Evolutionary conservation across 2,113 vertebrate genomes (phyloP), one percentile per base, ranked within the genome.

Genomic region (Phrynosoma blainvillii): DNA sequence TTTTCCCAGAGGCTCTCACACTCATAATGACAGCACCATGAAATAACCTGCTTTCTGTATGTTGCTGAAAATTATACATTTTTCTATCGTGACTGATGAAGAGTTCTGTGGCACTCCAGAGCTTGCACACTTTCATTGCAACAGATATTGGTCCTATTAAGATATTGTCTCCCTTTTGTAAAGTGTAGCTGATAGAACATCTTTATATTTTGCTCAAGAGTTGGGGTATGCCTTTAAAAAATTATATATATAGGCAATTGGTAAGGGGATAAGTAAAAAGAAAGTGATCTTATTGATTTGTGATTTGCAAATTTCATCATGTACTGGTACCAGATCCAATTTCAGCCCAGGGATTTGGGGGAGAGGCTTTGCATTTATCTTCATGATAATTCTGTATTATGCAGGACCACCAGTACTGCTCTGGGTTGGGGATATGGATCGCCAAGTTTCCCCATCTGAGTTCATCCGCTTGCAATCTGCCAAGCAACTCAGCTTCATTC

Each of bases 311-410:
- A 91, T 90, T 92, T 90, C 87, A 77, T 42, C 82, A 83, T 2
- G 75, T 85, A 88, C 80, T 88, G 91, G 30, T 62, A 87, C 86
- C 83, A 88, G 59, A 78, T 88, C 25, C 89, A 85, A 88, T 93
- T 93, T 90, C 91, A 91, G 16, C 73, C 84, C 36, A 79, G 89
- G 92, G 79, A 42, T 42, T 0, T 27, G 13, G 23, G 21, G 20
- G 68, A 88, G 82, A 91, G 92, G 93, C 88, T 92, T 90, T 92
- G 86, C 18, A 82, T 95, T 94, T 93, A 47, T 91, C 87, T 83
- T 89, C 23, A 84, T 91, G 90, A 56, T 91, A 89, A 91, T 91
- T 94, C 23, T 40, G 54, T 59, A 79, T 82, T 71, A 74, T 86
- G 82, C 70, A 76, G 1, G 32, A 36, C 85, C 86, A 76, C 88